Evolutionary conservation across 2,888 invertebrate species (phyloP), one percentile per base, ranked within the genome.

Genomic region (Sympetrum striolatum): DNA sequence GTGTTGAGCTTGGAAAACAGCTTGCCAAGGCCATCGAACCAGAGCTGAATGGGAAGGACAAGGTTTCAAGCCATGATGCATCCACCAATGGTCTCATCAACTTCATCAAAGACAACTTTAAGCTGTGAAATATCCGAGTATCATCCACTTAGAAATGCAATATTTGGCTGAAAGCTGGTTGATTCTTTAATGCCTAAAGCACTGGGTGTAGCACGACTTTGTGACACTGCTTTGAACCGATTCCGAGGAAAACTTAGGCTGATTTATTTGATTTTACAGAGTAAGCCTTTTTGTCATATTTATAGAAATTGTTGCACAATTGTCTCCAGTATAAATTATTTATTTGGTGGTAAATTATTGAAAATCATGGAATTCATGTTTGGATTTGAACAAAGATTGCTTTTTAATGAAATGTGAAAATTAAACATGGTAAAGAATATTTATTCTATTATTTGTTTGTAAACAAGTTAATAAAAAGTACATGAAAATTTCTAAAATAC

Each of bases 81-180:
- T 99, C 99, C 44, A 99, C 99, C 82, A 99, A 99, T 94, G 99
- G 98, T 53, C 96, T 99, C 90, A 99, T 99, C 93, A 98, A 98
- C 94, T 99, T 98, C 95, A 96, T 99, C 93, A 98, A 98, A 93
- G 94, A 95, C 35, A 96, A 96, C 93, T 95, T 94, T 48, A 90
- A 90, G 15, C 10, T 48, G 79, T 90, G 31, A 90, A 53, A 44
- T 18, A 37, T 80, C 14, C 10, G n/a, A 53, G 25, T 12, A 79
- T 79, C 58, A 90, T 90, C 79, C 53, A 73, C 14, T 25, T 80
- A 79, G 86, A 60, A 86, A 86, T 37, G 60, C 37, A 79, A 48
- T 80, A 79, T 15, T 15, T 80, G 44, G 79, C 79, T 31, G 25
- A 73, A 73, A 73, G 48, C 22, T 80, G 80, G 39, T 35, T 37